Base-by-base conservation (phyloP, 2,113 vertebrate species). In the Telmatochromis sp. region DNA sequence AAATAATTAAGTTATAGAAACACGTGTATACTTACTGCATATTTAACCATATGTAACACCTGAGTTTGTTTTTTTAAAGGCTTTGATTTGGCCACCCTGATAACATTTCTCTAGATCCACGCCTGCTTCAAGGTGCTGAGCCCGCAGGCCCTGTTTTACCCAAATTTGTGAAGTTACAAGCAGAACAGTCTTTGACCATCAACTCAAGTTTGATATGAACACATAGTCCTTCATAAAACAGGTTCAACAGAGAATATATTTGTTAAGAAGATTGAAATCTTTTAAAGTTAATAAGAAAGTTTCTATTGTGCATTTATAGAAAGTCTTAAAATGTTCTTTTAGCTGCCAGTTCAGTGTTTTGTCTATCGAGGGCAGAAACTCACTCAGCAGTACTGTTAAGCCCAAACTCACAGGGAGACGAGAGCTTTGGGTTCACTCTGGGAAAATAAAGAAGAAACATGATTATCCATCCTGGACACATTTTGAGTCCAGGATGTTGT, bases 91-190 rank as follows among this genome's bases (percentile, higher is more conserved):
- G 31, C 58, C 58, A 63, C 31, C 31, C 58, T 47, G 0, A 47
- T 47, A 47, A 47, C 4, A 6, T 60, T 60, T 60, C 14, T 60
- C 53, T 55, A 55, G n/a, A 1, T 55, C 57, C 57, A 17, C 14
- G 0, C 57, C 15, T 60, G 31, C 17, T 35, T 35, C 17, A 3
- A n/a, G 9, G 2, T 35, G 0, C 31, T n/a, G 58, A 35, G 31
- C 58, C 58, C 7, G 17, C 58, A 35, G 17, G 58, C 15, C 58
- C 17, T 63, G 31, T 11, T 63, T 63, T 63, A 63, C 58, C 58
- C 28, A 63, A 35, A 63, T 35, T 63, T 63, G 58, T 19, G 17
- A 63, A 63, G 31, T 63, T n/a, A 35, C 31, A 63, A 63, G 12
- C 4, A 35, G 58, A 63, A 11, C 31, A 63, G 58, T 2, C 58